Conservation (phyloP, 2,797 vertebrate genomes). For the Nannoperca australis region DNA sequence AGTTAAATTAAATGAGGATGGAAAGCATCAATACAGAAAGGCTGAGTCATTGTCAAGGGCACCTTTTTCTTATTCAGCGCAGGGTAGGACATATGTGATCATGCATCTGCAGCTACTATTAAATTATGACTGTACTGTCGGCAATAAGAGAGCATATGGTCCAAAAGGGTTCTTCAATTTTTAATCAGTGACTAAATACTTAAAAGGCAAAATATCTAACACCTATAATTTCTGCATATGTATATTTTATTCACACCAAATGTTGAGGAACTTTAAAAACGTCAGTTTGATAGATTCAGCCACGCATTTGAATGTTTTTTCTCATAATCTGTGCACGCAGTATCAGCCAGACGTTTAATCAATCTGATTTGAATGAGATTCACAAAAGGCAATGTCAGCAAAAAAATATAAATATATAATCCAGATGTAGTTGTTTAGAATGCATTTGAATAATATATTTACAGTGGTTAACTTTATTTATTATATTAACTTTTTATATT, state of each 20-base stretch:
- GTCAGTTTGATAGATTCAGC: slow-evolving; percentile 24
- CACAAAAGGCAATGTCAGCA: slow-evolving; percentile 37
- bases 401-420: slow-evolving; percentile 33
- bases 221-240: slow-evolving; percentile 54
- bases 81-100: slow-evolving; percentile 58
- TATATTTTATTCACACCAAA: slow-evolving; percentile 59
- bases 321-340: slow-evolving; percentile 14
- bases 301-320: slow-evolving; percentile 2
- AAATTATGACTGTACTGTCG: slow-evolving; percentile 50
- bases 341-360: slow-evolving; percentile 39
- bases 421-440: slow-evolving; percentile 18
- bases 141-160: slow-evolving; percentile 66
- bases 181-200: slow-evolving; percentile 57
- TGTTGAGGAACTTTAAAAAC: slow-evolving; percentile 33
- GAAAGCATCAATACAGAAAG: slow-evolving; percentile 62
- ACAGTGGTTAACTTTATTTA: slow-evolving; percentile 1
- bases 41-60: slow-evolving; percentile 77
- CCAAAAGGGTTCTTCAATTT: slow-evolving; percentile 56
- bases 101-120: slow-evolving; percentile 63
- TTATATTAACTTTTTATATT: slow-evolving; percentile 18
- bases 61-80: slow-evolving; percentile 60
- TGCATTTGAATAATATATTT: slow-evolving; percentile 22
- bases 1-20: slow-evolving; percentile 52
- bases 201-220: slow-evolving; percentile 53
- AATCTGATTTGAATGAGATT: slow-evolving; percentile 44